Percentiles rank a stretch among this genome's conserved stretches.
Conservation (phyloP, 2,888 invertebrate genomes). For the Malachius bipustulatus region DNA sequence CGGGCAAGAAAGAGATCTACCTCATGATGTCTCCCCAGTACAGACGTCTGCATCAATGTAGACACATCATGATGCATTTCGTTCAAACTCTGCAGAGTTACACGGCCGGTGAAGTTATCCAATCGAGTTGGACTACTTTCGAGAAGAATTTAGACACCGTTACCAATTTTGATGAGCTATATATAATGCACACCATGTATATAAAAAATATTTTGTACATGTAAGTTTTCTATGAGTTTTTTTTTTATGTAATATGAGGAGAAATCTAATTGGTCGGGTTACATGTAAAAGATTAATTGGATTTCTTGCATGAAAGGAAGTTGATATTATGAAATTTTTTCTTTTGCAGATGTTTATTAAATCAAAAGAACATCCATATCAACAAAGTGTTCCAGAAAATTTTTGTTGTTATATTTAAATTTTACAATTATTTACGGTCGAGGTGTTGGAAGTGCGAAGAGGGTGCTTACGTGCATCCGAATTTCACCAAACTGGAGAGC, state of each 20-base stretch:
- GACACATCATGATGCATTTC: constrained; percentile 66
- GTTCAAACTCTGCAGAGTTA: constrained; percentile 65
- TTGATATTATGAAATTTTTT: constrained; percentile 5
- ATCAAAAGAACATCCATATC: constrained; percentile 55
- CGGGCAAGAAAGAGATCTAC: constrained; percentile 31
- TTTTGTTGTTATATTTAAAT: constrained; percentile 59
- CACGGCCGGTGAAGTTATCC: constrained; percentile 62
- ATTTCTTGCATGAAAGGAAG: too few relatives aligned
- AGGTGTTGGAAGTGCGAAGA: constrained; percentile 46
- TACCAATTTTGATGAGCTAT: constrained; percentile 58
- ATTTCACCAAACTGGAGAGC: constrained; percentile 44
- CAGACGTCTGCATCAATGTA: constrained; percentile 55
- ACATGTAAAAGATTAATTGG: too few relatives aligned
- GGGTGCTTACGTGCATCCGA: constrained; percentile 44
- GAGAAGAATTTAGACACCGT: constrained; percentile 54
- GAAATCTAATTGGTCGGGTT: too few relatives aligned
- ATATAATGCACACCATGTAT: constrained; percentile 58
- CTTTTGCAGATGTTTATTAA: constrained; percentile 52
- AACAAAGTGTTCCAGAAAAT: constrained; percentile 58
- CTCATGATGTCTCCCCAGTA: constrained; percentile 54
- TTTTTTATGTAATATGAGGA: too few relatives aligned
- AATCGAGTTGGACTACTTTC: constrained; percentile 63
- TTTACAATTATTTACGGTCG: constrained; percentile 47
- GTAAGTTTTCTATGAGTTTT: constrained; percentile 29
- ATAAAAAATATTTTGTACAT: constrained; percentile 61